Percentiles rank a stretch among this genome's conserved stretches.
phyloP scores from a whole-genome alignment of 37 sponge, comb jelly and placozoan genomes.

The Halichondria panicea region DNA sequence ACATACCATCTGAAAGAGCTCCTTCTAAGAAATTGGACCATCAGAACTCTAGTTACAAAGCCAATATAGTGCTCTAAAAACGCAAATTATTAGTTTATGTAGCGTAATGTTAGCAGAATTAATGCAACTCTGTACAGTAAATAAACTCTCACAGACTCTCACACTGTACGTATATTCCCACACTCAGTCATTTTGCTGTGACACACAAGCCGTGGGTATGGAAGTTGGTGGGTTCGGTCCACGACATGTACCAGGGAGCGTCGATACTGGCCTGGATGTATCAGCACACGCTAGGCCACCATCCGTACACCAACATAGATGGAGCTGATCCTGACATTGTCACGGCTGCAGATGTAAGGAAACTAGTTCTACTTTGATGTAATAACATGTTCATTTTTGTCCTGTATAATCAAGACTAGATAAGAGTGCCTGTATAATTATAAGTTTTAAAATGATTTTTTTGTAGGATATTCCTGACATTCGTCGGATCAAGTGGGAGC shows the following conservation, averaged over 20 bases:
- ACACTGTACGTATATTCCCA: too few species aligned
- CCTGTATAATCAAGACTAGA: too few species aligned
- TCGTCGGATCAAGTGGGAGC: slow-evolving; percentile 84
- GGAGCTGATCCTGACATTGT: slow-evolving; percentile 92
- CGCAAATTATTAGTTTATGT: too few species aligned
- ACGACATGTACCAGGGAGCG: slow-evolving; percentile 83
- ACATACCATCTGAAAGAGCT: too few species aligned
- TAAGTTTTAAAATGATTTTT: neutral
- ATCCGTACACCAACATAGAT: slow-evolving; percentile 93
- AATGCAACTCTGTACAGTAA: too few species aligned
- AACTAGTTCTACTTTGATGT: neutral
- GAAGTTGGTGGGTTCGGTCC: slow-evolving; percentile 68
- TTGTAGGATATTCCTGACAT: slow-evolving; percentile 78
- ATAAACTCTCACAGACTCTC: too few species aligned
- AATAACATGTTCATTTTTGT: too few species aligned
- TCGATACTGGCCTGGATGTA: slow-evolving; percentile 84
- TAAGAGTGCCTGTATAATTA: neutral
- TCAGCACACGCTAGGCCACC: slow-evolving; percentile 92
- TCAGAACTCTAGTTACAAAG: too few species aligned
- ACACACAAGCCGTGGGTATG: slow-evolving; percentile 98
- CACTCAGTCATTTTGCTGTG: slow-evolving; percentile 91
- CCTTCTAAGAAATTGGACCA: too few species aligned
- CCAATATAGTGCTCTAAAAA: too few species aligned
- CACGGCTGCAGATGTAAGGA: slow-evolving; percentile 65
- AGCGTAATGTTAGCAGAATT: too few species aligned